Evolutionary conservation across 1,140 invertebrate species (phyloP).

Genomic region (Heterodera schachtii): DNA sequence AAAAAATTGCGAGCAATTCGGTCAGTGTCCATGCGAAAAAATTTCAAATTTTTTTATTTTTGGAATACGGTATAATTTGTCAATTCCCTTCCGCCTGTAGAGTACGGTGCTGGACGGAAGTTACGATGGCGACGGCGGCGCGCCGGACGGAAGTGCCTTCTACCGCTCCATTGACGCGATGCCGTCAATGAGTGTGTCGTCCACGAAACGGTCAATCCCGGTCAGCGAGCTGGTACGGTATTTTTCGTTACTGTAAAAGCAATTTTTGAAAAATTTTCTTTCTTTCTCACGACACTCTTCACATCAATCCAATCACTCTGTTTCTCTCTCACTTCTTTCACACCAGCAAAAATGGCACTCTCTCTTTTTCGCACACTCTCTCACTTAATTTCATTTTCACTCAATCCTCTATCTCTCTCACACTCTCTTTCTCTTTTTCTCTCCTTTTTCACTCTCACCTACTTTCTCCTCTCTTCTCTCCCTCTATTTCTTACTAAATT

Average conservation of each 20-base stretch:
- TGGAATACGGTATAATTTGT: neutral
- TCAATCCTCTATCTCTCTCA: neutral
- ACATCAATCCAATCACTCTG: neutral
- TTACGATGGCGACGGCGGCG: slow-evolving; percentile 2
- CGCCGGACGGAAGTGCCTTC: slow-evolving; percentile 86
- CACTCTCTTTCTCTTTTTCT: neutral
- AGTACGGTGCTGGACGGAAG: slow-evolving; percentile 59
- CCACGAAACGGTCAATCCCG: slow-evolving; percentile 87
- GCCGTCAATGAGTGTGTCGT: slow-evolving; percentile 90
- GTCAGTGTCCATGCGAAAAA: neutral
- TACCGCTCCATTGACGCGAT: slow-evolving; percentile 99
- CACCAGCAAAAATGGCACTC: too few relatives aligned
- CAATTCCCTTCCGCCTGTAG: slow-evolving; percentile 38
- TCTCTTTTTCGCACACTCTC: too few relatives aligned
- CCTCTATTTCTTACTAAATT: too few relatives aligned
- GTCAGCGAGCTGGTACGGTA: slow-evolving; percentile 92
- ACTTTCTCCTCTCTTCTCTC: too few relatives aligned
- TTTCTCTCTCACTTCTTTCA: neutral
- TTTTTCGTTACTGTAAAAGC: neutral
- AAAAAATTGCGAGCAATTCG: too few relatives aligned
- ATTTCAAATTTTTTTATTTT: slow-evolving; percentile 6
- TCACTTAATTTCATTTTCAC: too few relatives aligned
- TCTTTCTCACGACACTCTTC: neutral
- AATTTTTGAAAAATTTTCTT: neutral
- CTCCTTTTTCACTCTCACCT: neutral